Percentiles rank a stretch among this genome's conserved stretches.
These are phyloP conservation scores for Chiloscyllium plagiosum DNA, from an alignment of 2,113 vertebrate species.

Conservation along the genomic window DNA sequence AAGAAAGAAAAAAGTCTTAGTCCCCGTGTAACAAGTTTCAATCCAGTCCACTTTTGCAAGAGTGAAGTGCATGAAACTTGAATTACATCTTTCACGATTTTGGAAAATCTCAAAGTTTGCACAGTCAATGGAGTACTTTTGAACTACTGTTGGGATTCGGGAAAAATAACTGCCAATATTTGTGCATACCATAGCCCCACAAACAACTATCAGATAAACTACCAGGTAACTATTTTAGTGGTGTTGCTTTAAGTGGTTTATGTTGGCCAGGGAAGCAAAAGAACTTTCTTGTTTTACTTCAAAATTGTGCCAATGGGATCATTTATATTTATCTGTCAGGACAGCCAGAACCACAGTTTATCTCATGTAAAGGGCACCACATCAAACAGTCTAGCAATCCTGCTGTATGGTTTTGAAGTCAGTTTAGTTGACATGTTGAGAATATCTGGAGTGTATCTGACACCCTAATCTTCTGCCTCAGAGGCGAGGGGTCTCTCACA, in stretches of 20 bases:
- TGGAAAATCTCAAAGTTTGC: not conserved
- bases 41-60: not conserved
- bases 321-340: not conserved
- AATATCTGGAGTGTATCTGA: not conserved
- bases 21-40: not conserved
- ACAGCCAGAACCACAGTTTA: not conserved
- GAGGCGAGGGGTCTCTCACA: not conserved
- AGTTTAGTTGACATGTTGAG: not conserved
- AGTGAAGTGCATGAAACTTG: not conserved
- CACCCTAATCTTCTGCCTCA: not conserved
- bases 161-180: not conserved
- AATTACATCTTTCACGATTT: not conserved
- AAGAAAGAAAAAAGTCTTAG: slow-evolving; percentile 25
- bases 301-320: not conserved
- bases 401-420: not conserved
- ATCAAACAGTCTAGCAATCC: not conserved
- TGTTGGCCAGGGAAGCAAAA: not conserved
- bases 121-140: not conserved
- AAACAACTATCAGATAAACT: not conserved
- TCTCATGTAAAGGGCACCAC: not conserved
- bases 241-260: not conserved
- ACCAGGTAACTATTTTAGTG: not conserved
- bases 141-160: not conserved
- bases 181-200: not conserved
- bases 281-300: not conserved